Conservation (phyloP, 2,888 invertebrate species). For the Carabus problematicus region DNA sequence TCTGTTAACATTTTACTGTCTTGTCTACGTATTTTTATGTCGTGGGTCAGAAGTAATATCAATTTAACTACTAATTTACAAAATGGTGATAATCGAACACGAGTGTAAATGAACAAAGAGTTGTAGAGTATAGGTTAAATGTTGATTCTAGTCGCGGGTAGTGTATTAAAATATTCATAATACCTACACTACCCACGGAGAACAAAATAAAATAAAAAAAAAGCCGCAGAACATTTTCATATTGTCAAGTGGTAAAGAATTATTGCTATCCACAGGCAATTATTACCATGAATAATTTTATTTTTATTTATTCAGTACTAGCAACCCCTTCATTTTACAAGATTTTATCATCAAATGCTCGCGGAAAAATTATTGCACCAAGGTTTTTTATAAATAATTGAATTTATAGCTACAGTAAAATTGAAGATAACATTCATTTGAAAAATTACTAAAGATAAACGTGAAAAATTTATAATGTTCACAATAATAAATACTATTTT, state of each 20-base stretch:
- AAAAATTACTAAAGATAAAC: constrained; percentile 38
- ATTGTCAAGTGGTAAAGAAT: constrained; percentile 27
- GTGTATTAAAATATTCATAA: too few relatives aligned
- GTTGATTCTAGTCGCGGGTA: too few relatives aligned
- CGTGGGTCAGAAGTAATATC: too few relatives aligned
- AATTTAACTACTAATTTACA: too few relatives aligned
- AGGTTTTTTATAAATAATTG: constrained; percentile 37
- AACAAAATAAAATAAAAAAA: not conserved
- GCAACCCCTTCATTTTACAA: constrained; percentile 31
- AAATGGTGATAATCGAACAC: too few relatives aligned
- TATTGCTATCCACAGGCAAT: constrained; percentile 34
- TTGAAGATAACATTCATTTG: constrained; percentile 38
- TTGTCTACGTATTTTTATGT: too few relatives aligned
- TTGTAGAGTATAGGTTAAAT: too few relatives aligned
- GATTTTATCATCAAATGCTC: constrained; percentile 36
- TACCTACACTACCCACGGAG: too few relatives aligned
- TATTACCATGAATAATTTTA: constrained; percentile 39
- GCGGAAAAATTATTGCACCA: constrained; percentile 36
- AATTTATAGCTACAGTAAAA: constrained; percentile 39
- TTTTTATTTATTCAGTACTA: constrained; percentile 37
- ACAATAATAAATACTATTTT: constrained; percentile 38
- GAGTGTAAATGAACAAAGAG: too few relatives aligned
- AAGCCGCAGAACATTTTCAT: constrained; percentile 11
- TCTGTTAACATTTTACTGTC: too few relatives aligned
- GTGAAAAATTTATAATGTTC: constrained; percentile 36